Evolutionary conservation across 2,888 invertebrate species (phyloP).

Genomic region (Cosmopolites sordidus): DNA sequence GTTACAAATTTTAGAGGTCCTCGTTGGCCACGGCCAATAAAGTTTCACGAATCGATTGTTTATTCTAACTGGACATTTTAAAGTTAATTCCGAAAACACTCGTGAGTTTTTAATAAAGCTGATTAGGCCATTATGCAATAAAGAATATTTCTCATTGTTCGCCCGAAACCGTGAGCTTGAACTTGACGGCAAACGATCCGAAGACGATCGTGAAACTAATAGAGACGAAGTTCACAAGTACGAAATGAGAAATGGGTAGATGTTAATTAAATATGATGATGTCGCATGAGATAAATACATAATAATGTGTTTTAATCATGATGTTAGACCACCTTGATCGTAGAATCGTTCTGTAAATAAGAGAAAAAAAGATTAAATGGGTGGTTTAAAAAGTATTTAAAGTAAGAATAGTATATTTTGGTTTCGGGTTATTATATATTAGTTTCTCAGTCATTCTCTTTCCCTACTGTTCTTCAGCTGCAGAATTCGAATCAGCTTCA

Average conservation of each 20-base stretch:
- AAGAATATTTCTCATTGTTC: constrained; percentile 12
- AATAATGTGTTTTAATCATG: too few species aligned
- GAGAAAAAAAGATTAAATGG: too few species aligned
- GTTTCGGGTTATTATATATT: too few species aligned
- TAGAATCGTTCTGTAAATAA: too few species aligned
- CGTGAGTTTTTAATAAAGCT: constrained; percentile 17
- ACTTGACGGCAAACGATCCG: not conserved
- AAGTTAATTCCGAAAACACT: constrained; percentile 10
- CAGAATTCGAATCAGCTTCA: too few species aligned
- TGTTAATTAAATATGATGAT: not conserved
- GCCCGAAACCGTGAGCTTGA: not conserved
- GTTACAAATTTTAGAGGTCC: constrained; percentile 13
- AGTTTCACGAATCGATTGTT: constrained; percentile 21
- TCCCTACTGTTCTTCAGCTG: too few species aligned
- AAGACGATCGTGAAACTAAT: not conserved
- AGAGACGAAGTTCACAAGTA: too few species aligned
- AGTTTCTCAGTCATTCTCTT: too few species aligned
- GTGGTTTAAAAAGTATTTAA: too few species aligned
- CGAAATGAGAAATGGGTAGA: not conserved
- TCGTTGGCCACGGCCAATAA: constrained; percentile 4
- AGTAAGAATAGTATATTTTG: too few species aligned
- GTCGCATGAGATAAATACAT: too few species aligned
- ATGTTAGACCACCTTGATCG: too few species aligned
- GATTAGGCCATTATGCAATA: constrained; percentile 11
- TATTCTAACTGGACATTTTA: constrained; percentile 17